Evolutionary conservation across 2,888 invertebrate genomes (phyloP).

Genomic region (Elysia crispata): DNA sequence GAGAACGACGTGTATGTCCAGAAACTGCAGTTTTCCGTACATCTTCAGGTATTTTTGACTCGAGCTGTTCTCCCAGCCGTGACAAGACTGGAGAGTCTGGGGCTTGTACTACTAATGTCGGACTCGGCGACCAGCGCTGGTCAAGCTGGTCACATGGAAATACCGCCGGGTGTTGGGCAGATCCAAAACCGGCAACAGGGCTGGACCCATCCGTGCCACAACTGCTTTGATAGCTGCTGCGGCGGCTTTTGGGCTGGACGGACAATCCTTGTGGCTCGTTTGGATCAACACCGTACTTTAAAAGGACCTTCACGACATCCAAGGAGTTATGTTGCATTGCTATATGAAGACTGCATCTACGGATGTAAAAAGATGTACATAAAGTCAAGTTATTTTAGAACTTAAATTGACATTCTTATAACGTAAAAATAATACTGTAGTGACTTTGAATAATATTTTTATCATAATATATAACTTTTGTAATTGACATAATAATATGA

Average conservation of each 20-base stretch:
- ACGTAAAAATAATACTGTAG: too few species aligned
- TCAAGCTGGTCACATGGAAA: background rate
- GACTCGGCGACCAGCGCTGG: background rate
- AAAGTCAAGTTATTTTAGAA: too few species aligned
- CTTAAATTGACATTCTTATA: too few species aligned
- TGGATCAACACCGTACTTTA: conserved; percentile 81
- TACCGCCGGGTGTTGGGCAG: background rate
- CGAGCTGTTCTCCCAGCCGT: background rate
- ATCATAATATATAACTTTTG: too few species aligned
- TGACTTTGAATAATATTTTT: too few species aligned
- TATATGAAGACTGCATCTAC: conserved; percentile 80
- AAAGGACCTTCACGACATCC: conserved; percentile 80
- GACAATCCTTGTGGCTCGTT: conserved; percentile 77
- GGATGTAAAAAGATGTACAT: conserved; percentile 78
- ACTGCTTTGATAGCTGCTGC: conserved; percentile 36
- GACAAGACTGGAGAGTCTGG: background rate
- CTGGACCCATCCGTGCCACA: conserved; percentile 20
- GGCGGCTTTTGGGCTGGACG: conserved; percentile 11
- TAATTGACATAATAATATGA: too few species aligned
- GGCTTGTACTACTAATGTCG: background rate
- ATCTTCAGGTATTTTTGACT: background rate
- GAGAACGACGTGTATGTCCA: background rate
- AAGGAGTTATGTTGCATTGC: conserved; percentile 81
- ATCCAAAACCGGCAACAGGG: background rate
- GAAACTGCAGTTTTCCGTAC: too few species aligned